Evolutionary conservation across 2,797 vertebrate genomes (phyloP), one percentile per base, ranked within the genome.

Genomic region (Telmatherina bonti): DNA sequence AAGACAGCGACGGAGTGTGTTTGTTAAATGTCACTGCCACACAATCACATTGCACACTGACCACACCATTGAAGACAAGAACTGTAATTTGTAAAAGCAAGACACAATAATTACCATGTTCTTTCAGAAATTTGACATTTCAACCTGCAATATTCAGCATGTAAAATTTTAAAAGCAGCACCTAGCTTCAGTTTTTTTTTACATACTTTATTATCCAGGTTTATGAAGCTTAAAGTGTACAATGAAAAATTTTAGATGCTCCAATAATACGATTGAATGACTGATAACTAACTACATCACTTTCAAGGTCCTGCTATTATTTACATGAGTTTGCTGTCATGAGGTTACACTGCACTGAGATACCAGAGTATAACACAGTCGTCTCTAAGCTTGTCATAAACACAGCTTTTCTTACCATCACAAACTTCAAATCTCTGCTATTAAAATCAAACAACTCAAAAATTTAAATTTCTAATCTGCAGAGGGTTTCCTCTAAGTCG

Each of bases 1-100:
- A 75, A 65, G 66, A 79, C 82, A 72, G 75, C 3, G 8, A 54
- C 10, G 41, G 57, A 43, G 47, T 33, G 43, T 41, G 81, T 83
- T 86, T 68, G 20, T 77, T 61, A 72, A 72, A 82, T 72, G 86
- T 82, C 85, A 87, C 20, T 81, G 60, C 47, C 43, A 10, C 47
- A 80, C 74, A 70, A 74, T 35, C 69, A 78, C 45, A 62, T 56
- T 59, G 15, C 51, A 63, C 61, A 47, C 68, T 30, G 61, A 74
- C 59, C 70, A 43, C 78, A 70, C 60, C 24, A n/a, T 24, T 47
- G 10, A 70, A 24, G 64, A 36, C 56, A 41, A 10, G 26, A 6
- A 26, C n/a, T 11, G 47, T 13, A 13, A 24, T 13, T 27, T 15
- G 2, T 24, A n/a, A n/a, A n/a, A 7, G 53, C 11, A 36, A 35